These are phyloP conservation scores for Leptogaster cylindrica DNA, from an alignment of 2,888 invertebrate species.

Conservation along the genomic window DNA sequence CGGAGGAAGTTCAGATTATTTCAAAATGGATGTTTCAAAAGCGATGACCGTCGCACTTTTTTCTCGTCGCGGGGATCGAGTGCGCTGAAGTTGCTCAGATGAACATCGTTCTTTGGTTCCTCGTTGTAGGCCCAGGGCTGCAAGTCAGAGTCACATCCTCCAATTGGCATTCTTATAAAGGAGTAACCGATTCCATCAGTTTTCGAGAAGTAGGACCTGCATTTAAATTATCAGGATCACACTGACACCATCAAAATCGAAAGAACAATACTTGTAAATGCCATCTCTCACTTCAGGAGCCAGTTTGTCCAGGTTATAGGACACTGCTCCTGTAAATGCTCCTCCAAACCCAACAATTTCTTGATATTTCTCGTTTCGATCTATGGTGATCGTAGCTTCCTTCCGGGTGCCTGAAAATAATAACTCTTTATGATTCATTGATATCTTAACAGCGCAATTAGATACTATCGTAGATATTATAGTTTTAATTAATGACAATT, in stretches of 20 bases:
- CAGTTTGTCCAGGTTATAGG: conserved; percentile 53
- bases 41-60: no score
- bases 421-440: no score
- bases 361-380: conserved; percentile 65
- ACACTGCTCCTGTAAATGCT: conserved; percentile 77
- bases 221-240: no score
- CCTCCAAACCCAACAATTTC: conserved; percentile 84
- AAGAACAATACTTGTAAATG: no score
- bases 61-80: conserved; percentile 55
- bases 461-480: no score
- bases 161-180: conserved; percentile 82
- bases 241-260: no score
- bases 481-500: no score
- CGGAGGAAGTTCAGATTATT: not conserved
- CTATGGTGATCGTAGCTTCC: no score
- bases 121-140: conserved; percentile 82
- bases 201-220: conserved; percentile 76
- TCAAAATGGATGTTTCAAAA: no score
- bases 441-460: no score
- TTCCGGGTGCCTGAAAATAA: no score
- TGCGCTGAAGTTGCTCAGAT: conserved; percentile 68
- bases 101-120: conserved; percentile 64
- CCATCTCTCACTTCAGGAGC: no score
- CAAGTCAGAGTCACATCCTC: conserved; percentile 85
- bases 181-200: conserved; percentile 76